Evolutionary conservation across 2,888 invertebrate species (phyloP), one percentile per base, ranked within the genome.

Genomic region (Meteorus colon): DNA sequence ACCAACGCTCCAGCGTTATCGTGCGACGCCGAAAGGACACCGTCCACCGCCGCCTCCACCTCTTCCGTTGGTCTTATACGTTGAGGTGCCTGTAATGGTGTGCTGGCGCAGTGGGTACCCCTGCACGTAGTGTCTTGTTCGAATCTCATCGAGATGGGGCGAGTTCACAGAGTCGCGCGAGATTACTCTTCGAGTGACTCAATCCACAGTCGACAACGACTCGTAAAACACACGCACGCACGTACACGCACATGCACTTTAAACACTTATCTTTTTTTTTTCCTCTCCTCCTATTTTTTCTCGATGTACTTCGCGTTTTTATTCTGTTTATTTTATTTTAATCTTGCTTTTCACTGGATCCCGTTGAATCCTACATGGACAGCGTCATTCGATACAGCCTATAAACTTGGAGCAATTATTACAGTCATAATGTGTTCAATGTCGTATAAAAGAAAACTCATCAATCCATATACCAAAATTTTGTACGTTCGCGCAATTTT

Each of bases 61-160:
- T 79, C 78, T 71, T 78, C 77, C 60, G 69, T 78, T 76, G 81
- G 78, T 68, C 77, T 73, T 72, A 80, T 74, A 73, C 75, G 79
- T 68, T 78, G 79, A 74, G 90, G 86, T 83, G 90, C 86, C 86
- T 91, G 90, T 87, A 91, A 91, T 86, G 90, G 89, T 88, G 90
- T 90, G 89, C 91, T 91, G 90, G 92, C 92, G 91, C 91, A 91
- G 91, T 92, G 92, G 91, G 89, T 90, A 91, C 92, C 93, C 91
- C 92, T 92, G 89, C 89, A 89, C 88, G 89, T 87, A 85, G 90
- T 90, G 81, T 91, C 91, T 87, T 91, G 91, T 92, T 94, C 94
- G 94, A 93, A 94, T 93, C 94, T 93, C 94, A 94, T 94, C 93
- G 91, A 92, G 92, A 91, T 91, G 85, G 86, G 82, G 78, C 91